A percentile compares a stretch with the other conserved stretches of the same genome.
Evolutionary conservation across 2,888 invertebrate genomes (phyloP).

Genomic region (Leptopilina syphax): DNA sequence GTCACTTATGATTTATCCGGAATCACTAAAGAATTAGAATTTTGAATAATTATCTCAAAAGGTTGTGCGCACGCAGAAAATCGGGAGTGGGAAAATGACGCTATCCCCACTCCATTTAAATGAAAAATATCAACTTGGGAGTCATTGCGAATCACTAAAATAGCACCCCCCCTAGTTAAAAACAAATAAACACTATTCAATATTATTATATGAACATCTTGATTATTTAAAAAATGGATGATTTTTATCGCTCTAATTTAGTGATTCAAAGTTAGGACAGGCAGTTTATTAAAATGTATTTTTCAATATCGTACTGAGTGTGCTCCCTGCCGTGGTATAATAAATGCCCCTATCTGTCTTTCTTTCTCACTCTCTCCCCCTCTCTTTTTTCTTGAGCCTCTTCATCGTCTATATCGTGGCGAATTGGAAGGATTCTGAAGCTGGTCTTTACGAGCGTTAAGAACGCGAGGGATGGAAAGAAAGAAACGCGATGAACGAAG

Average conservation of each 20-base stretch:
- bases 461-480: slow-evolving; percentile 60
- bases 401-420: slow-evolving; percentile 62
- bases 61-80: too few relatives aligned
- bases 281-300: slow-evolving; percentile 40
- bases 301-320: slow-evolving; percentile 29
- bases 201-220: too few relatives aligned
- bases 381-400: slow-evolving; percentile 13
- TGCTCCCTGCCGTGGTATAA: slow-evolving; percentile 21
- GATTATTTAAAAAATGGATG: not conserved
- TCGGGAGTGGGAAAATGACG: too few relatives aligned
- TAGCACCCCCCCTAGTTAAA: too few relatives aligned
- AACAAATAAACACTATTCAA: too few relatives aligned
- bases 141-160: too few relatives aligned
- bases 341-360: slow-evolving; percentile 33
- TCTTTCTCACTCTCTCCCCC: slow-evolving; percentile 3
- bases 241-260: slow-evolving; percentile 18
- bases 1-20: too few relatives aligned
- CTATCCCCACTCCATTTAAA: too few relatives aligned
- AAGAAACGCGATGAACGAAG: slow-evolving; percentile 44
- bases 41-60: too few relatives aligned
- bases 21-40: too few relatives aligned
- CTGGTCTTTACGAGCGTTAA: slow-evolving; percentile 34
- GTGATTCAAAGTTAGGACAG: slow-evolving; percentile 25
- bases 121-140: too few relatives aligned
- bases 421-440: slow-evolving; percentile 61